Base-by-base conservation (phyloP, 64 coral and sea anemone genomes). In the Orbicella faveolata region DNA sequence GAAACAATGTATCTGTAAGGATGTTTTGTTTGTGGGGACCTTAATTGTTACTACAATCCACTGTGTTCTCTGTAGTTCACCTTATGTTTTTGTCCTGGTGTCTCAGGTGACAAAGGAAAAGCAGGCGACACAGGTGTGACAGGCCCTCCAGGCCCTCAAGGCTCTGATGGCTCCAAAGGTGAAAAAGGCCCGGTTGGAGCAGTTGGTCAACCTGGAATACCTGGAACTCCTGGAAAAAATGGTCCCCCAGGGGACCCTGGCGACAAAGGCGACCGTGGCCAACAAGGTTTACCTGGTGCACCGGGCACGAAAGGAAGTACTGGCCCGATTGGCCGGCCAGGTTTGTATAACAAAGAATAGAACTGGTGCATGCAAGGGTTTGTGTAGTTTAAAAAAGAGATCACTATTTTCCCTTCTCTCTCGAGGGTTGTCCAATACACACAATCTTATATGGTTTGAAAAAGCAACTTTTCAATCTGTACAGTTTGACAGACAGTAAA, bases 61-160 rank as follows among this genome's bases (percentile, higher is more conserved):
- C 30, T 30, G 30, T 30, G 44, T 48, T 48, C 44, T 48, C 44
- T 48, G 44, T 48, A 5, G 44, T 48, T 6, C 4, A 48, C 44
- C 5, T 48, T 6, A 48, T 6, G 66, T 90, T 62, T 52, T 36
- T 36, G 80, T 34, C 66, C 52, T 19, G 85, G 85, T 44, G 67
- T 67, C 6, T 75, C 80, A 41, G 91, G 91, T 82, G 85, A 88
- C 9, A 89, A 80, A 34, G 80, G 80, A 83, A 20, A 33, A 57
- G 11, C 2, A 83, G 80, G 80, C 33, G 80, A 83, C 36, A n/a
- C 30, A 25, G 80, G 80, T 64, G 9, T 7, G 17, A 4, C 11
- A 25, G 80, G 80, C 26, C 2, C 18, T n/a, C 52, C 15, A 19
- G 80, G 80, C 61, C 41, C 41, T 33, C 20, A 4, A 63, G 80